Evolutionary conservation across 2,888 invertebrate species (phyloP).

Genomic region (Temnothorax unifasciatus): DNA sequence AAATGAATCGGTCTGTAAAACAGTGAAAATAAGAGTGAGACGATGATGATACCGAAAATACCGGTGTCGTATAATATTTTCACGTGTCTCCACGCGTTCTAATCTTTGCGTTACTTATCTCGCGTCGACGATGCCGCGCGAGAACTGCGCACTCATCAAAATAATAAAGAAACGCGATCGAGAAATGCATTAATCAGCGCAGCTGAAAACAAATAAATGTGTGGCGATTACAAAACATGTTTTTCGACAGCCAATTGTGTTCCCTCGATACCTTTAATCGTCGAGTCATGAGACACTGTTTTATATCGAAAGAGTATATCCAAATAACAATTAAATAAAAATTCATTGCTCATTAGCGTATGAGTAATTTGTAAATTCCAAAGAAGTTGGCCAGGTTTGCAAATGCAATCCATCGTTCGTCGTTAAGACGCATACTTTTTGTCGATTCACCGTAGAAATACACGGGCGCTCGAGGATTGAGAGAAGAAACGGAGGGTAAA

Average conservation of each 20-base stretch:
- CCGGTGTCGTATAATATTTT: background rate
- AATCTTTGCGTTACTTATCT: slow-evolving; percentile 41
- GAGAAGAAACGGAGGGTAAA: slow-evolving; percentile 15
- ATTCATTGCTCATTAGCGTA: background rate
- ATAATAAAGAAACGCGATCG: slow-evolving; percentile 28
- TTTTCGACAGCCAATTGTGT: background rate
- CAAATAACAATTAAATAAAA: background rate
- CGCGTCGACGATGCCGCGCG: background rate
- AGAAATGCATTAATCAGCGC: slow-evolving; percentile 28
- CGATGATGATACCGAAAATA: slow-evolving; percentile 18
- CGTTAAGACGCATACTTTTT: slow-evolving; percentile 2
- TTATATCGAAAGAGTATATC: background rate
- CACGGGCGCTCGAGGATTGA: background rate
- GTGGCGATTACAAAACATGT: background rate
- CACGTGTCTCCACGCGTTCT: background rate
- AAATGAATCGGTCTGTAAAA: background rate
- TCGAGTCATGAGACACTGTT: background rate
- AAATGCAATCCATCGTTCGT: slow-evolving; percentile 1
- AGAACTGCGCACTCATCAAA: slow-evolving; percentile 39
- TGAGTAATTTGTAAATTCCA: slow-evolving; percentile 1
- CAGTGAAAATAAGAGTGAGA: background rate
- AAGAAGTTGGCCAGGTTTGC: background rate
- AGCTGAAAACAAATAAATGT: background rate
- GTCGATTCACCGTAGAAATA: background rate
- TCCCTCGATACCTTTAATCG: background rate